Conservation (phyloP, 2,888 invertebrate genomes). For the Drymonia ruficornis region DNA sequence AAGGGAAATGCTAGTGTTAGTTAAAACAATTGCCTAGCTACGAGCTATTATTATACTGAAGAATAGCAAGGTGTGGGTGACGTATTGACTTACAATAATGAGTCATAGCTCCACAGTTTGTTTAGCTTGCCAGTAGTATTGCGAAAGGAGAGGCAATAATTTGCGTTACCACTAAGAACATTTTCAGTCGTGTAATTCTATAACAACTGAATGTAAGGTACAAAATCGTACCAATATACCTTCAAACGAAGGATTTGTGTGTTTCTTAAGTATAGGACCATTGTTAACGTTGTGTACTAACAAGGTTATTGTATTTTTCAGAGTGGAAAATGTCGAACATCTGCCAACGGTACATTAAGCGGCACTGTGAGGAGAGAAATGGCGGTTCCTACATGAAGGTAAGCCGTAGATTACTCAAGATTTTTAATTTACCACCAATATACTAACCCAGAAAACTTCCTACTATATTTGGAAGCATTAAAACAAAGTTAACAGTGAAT, state of each 20-base stretch:
- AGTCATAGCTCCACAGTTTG: not conserved
- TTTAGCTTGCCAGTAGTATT: not conserved
- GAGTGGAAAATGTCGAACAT: constrained; percentile 76
- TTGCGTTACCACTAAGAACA: not conserved
- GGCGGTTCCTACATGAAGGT: constrained; percentile 81
- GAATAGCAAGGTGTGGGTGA: not conserved
- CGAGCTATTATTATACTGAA: not conserved
- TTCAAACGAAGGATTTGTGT: not conserved
- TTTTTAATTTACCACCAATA: constrained; percentile 14
- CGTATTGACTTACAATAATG: not conserved
- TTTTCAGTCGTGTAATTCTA: not conserved
- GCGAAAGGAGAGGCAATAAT: not conserved
- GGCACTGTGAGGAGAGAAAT: constrained; percentile 67
- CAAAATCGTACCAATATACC: not conserved
- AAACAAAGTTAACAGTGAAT: no score
- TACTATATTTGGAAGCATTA: no score
- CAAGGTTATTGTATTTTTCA: constrained; percentile 56
- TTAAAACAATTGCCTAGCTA: not conserved
- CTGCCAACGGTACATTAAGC: constrained; percentile 72
- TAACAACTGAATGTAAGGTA: not conserved
- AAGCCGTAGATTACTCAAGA: constrained; percentile 13
- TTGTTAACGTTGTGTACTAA: constrained; percentile 1
- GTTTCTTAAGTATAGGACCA: not conserved
- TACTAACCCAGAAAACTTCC: no score
- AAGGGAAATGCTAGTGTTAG: no score